Conservation (phyloP, 2,797 vertebrate genomes). For the Lepus townsendii region DNA sequence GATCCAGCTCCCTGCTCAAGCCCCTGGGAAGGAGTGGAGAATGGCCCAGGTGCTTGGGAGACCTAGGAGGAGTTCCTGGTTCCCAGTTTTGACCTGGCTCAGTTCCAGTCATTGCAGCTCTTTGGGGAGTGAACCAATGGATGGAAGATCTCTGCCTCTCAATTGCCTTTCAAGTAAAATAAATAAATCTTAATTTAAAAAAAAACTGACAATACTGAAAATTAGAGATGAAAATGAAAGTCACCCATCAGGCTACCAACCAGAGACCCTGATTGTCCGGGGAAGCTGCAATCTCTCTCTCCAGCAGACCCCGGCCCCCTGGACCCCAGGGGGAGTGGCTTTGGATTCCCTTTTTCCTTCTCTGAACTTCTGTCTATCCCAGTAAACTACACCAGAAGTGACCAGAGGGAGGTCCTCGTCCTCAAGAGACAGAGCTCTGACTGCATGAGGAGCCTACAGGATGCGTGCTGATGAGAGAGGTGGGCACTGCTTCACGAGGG, state of each 20-base stretch:
- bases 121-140: no score
- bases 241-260: background rate
- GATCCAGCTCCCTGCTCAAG: no score
- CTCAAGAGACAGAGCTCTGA: background rate
- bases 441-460: no score
- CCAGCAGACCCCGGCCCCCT: background rate
- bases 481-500: background rate
- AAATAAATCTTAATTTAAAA: no score
- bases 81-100: no score
- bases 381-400: conserved; percentile 2
- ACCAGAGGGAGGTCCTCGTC: background rate
- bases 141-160: no score
- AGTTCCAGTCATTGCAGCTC: no score
- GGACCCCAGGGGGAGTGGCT: background rate
- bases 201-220: background rate
- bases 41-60: no score
- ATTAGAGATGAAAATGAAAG: conserved; percentile 40
- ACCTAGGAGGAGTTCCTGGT: no score
- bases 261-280: background rate
- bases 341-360: background rate
- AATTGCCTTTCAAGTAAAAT: no score
- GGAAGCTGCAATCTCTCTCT: background rate
- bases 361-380: background rate
- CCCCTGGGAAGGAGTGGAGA: no score
- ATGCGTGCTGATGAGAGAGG: no score